phyloP scores from a whole-genome alignment of 2,113 vertebrate species.

The Menidia beryllina region DNA sequence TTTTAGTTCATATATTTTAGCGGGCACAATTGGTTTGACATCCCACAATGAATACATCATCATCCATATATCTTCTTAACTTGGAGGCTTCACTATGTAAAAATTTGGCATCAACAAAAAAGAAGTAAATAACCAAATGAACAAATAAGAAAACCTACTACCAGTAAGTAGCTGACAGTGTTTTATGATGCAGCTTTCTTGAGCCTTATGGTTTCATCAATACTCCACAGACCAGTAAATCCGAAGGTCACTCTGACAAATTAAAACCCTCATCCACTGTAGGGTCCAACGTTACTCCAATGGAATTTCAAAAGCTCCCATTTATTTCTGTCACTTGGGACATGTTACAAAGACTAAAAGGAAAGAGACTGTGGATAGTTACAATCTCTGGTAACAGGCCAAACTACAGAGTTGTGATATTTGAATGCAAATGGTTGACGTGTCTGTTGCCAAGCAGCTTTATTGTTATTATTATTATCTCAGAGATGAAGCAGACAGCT shows the following conservation, averaged over 20 bases:
- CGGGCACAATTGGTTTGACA: neutral
- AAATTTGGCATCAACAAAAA: slow-evolving; percentile 10
- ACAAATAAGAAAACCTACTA: slow-evolving; percentile 19
- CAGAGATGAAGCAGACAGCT: slow-evolving; percentile 59
- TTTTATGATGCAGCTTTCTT: slow-evolving; percentile 39
- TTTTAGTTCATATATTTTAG: neutral
- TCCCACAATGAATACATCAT: neutral
- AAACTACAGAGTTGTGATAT: slow-evolving; percentile 26
- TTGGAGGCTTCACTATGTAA: neutral
- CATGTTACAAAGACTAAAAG: slow-evolving; percentile 11
- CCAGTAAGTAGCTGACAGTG: slow-evolving; percentile 18
- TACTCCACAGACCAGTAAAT: slow-evolving; percentile 43
- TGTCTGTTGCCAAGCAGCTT: slow-evolving; percentile 31
- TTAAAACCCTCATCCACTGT: slow-evolving; percentile 41
- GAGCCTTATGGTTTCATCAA: slow-evolving; percentile 51
- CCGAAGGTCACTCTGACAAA: slow-evolving; percentile 57
- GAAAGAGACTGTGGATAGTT: slow-evolving; percentile 41
- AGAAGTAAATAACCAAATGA: slow-evolving; percentile 20
- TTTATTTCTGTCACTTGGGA: slow-evolving; percentile 8
- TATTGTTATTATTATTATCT: slow-evolving; percentile 44
- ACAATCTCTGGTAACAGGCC: slow-evolving; percentile 38
- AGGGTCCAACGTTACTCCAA: slow-evolving; percentile 8
- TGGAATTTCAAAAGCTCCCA: slow-evolving; percentile 26
- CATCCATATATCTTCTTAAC: neutral
- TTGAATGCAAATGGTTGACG: slow-evolving; percentile 46